These are phyloP conservation scores for Cydia strobilella DNA, from an alignment of 1,140 invertebrate species.

Conservation along the genomic window DNA sequence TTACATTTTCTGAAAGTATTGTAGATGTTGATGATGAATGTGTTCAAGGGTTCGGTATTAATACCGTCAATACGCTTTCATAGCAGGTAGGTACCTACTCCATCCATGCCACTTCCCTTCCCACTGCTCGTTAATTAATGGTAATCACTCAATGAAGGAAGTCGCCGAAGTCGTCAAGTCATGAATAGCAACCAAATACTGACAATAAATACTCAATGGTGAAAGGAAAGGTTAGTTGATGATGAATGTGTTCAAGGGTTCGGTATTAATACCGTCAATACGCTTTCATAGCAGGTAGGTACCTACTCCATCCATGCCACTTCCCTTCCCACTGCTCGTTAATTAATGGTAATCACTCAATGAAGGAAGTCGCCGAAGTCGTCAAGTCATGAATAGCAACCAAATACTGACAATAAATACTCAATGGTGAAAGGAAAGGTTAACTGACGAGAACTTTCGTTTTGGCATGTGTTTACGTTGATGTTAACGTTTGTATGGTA, in stretches of 20 bases:
- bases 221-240: neutral
- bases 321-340: neutral
- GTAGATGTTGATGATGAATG: no score
- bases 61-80: neutral
- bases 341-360: neutral
- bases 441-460: neutral
- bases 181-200: neutral
- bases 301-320: neutral
- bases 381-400: neutral
- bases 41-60: neutral
- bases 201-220: neutral
- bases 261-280: neutral
- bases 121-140: neutral
- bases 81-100: neutral
- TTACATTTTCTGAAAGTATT: no score
- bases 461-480: neutral
- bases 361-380: neutral
- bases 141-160: neutral
- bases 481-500: neutral
- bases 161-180: neutral
- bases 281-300: neutral
- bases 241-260: neutral
- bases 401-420: neutral
- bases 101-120: neutral
- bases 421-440: neutral